These are phyloP conservation scores for Chalcis sispes DNA, from an alignment of 2,888 invertebrate genomes.

Conservation along the genomic window DNA sequence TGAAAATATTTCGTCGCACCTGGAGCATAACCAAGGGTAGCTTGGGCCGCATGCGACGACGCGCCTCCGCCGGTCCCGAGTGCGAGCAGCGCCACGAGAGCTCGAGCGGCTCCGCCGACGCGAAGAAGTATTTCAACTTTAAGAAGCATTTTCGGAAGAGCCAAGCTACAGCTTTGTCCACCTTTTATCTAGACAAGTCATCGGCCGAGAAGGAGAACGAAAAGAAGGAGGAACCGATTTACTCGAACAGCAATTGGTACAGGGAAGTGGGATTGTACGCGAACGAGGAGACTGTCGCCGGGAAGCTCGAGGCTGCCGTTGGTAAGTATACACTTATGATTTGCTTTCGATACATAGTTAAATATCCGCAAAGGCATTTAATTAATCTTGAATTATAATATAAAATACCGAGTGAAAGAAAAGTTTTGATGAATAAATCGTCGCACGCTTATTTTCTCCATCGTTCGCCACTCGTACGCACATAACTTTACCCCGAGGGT, in stretches of 20 bases:
- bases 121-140: constrained; percentile 68
- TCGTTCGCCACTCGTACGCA: too few species aligned
- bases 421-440: too few species aligned
- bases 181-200: constrained; percentile 71
- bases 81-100: neutral
- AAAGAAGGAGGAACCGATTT: constrained; percentile 63
- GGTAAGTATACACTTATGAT: too few species aligned
- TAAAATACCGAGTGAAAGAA: too few species aligned
- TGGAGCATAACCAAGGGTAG: constrained; percentile 74
- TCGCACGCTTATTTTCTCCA: too few species aligned
- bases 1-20: constrained; percentile 71
- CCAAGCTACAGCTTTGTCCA: constrained; percentile 68
- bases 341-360: too few species aligned
- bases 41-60: constrained; percentile 68
- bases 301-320: neutral
- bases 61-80: constrained; percentile 60
- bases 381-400: too few species aligned
- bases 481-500: neutral
- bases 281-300: constrained; percentile 33
- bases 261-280: constrained; percentile 58
- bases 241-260: constrained; percentile 65
- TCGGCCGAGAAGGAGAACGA: neutral
- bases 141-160: constrained; percentile 69
- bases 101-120: neutral
- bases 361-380: too few species aligned